Percentiles rank a stretch among this genome's conserved stretches.
phyloP scores from a whole-genome alignment of 1,140 invertebrate genomes.

The Drosophila nannoptera region DNA sequence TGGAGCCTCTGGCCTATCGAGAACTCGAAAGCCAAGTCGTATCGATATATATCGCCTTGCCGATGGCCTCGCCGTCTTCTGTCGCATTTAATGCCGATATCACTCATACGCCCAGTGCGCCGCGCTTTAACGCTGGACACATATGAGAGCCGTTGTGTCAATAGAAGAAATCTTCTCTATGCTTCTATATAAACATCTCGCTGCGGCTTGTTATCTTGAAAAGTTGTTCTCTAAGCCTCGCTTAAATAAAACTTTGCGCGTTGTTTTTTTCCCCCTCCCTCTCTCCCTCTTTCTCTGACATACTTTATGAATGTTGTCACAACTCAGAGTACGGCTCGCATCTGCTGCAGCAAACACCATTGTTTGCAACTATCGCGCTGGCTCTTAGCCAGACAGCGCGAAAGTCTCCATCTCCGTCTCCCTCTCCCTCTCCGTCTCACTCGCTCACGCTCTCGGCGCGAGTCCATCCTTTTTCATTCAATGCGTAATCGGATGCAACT shows the following conservation, averaged over 20 bases:
- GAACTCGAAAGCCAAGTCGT: too few relatives aligned
- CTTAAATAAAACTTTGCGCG: constrained; percentile 62
- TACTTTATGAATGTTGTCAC: constrained; percentile 42
- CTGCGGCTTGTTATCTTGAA: constrained; percentile 1
- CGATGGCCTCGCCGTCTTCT: too few relatives aligned
- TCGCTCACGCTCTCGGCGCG: not conserved
- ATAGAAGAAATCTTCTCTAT: not conserved
- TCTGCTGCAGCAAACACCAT: not conserved
- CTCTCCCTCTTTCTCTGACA: constrained; percentile 27
- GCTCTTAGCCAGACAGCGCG: not conserved
- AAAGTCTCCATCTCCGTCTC: not conserved
- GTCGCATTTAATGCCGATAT: too few relatives aligned
- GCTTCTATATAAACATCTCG: not conserved
- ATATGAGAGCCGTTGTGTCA: not conserved
- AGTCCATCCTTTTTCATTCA: constrained; percentile 9
- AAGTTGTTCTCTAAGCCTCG: constrained; percentile 25
- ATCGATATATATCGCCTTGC: too few relatives aligned
- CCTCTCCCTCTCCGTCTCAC: not conserved
- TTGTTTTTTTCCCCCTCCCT: not conserved
- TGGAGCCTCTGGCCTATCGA: too few relatives aligned
- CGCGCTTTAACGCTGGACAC: too few relatives aligned
- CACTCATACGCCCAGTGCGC: too few relatives aligned
- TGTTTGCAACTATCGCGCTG: constrained; percentile 34
- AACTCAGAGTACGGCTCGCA: not conserved
- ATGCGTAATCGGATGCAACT: constrained; percentile 46